These are phyloP conservation scores for Hipparchia sbordonii DNA, from an alignment of 2,888 invertebrate genomes.

Conservation along the genomic window DNA sequence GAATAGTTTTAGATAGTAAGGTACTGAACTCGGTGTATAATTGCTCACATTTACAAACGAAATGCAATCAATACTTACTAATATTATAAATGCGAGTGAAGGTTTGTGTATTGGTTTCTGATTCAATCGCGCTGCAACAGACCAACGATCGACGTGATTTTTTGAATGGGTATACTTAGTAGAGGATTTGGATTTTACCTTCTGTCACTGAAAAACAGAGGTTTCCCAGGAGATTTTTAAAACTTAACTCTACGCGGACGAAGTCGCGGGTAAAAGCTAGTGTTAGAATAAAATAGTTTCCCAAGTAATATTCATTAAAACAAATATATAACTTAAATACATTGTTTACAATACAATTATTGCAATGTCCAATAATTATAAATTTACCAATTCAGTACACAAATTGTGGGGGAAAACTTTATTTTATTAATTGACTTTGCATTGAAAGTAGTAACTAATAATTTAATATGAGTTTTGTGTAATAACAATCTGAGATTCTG, in stretches of 20 bases:
- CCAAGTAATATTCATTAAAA: neutral
- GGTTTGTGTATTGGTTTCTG: too few relatives aligned
- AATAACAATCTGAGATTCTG: conserved; percentile 8
- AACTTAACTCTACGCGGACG: too few relatives aligned
- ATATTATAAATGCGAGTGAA: too few relatives aligned
- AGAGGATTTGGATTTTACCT: too few relatives aligned
- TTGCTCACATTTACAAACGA: neutral
- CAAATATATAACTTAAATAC: neutral
- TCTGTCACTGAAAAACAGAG: too few relatives aligned
- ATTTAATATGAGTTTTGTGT: conserved; percentile 5
- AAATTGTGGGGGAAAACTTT: too few relatives aligned
- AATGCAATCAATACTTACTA: neutral
- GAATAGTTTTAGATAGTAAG: neutral
- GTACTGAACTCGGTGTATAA: neutral
- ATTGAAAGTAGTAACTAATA: neutral
- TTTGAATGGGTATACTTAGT: too few relatives aligned
- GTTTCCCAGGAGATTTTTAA: too few relatives aligned
- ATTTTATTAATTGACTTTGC: neutral
- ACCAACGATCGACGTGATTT: neutral
- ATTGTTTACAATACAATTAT: neutral
- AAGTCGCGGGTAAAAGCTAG: neutral
- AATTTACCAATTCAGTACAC: too few relatives aligned
- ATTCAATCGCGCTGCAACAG: neutral
- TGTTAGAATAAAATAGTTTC: neutral
- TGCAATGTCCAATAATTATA: neutral